Percentiles rank a stretch among this genome's conserved stretches.
Evolutionary conservation across 2,797 vertebrate species (phyloP).

Genomic region (Sphaeramia orbicularis): DNA sequence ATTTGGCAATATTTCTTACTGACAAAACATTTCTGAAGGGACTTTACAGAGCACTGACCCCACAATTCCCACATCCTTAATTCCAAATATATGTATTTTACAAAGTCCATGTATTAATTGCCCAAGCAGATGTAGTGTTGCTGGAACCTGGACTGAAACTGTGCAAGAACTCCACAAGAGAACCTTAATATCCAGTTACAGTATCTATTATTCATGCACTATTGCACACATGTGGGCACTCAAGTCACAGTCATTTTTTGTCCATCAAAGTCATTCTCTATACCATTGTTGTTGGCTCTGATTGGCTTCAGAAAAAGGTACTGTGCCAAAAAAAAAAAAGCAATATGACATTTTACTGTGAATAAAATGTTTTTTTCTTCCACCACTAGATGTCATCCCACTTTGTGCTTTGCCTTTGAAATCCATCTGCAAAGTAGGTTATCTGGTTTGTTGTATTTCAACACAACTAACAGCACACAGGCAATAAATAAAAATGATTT

Average conservation of each 20-base stretch:
- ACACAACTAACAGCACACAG: slow-evolving; percentile 18
- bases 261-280: slow-evolving; percentile 31
- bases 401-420: slow-evolving; percentile 21
- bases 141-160: slow-evolving; percentile 23
- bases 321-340: slow-evolving; percentile 11
- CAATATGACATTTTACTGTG: slow-evolving; percentile 1
- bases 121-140: slow-evolving; percentile 27
- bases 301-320: slow-evolving; percentile 18
- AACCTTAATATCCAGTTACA: slow-evolving; percentile 63
- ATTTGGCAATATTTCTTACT: slow-evolving; percentile 1
- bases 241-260: slow-evolving; percentile 33
- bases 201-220: slow-evolving; percentile 65
- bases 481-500: slow-evolving; percentile 40
- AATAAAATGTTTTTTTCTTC: slow-evolving; percentile 20
- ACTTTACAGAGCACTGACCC: slow-evolving; percentile 42
- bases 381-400: slow-evolving; percentile 74
- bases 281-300: slow-evolving; percentile 18
- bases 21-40: neutral
- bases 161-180: slow-evolving; percentile 29
- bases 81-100: slow-evolving; percentile 50
- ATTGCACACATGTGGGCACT: slow-evolving; percentile 49
- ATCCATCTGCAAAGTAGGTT: slow-evolving; percentile 25
- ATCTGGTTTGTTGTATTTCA: slow-evolving; percentile 21
- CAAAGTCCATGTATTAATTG: slow-evolving; percentile 48
- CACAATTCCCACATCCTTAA: slow-evolving; percentile 39